Evolutionary conservation across 2,113 vertebrate genomes (phyloP).

Genomic region (Nycticorax nycticorax): DNA sequence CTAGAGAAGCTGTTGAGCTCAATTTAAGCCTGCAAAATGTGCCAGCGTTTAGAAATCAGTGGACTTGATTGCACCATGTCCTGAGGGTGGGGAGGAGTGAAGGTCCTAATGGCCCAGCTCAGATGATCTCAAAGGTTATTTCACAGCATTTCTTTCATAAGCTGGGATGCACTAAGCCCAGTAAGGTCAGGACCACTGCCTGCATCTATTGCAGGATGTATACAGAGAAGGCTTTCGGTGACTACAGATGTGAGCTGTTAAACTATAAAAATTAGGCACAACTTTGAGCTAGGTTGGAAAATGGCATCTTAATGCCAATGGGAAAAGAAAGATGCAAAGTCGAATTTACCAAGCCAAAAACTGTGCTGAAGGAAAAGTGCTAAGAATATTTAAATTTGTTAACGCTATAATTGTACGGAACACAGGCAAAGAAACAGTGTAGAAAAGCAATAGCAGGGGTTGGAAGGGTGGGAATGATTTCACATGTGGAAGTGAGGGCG

Average conservation of each 20-base stretch:
- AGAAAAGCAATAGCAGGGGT: background rate
- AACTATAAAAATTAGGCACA: background rate
- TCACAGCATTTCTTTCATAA: background rate
- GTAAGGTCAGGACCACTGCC: background rate
- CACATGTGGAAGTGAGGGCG: background rate
- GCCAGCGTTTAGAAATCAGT: background rate
- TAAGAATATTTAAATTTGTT: background rate
- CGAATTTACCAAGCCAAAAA: background rate
- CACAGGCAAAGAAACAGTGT: background rate
- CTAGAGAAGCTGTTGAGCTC: background rate
- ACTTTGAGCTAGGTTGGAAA: background rate
- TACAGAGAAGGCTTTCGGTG: rapidly evolving
- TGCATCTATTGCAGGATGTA: background rate
- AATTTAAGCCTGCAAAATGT: background rate
- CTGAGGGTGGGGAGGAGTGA: background rate
- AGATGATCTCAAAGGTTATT: background rate
- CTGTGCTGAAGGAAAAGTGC: background rate
- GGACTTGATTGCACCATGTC: background rate
- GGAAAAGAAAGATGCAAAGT: background rate
- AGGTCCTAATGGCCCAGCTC: background rate
- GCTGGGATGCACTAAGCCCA: background rate
- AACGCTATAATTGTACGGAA: background rate
- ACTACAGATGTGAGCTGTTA: background rate
- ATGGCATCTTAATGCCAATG: rapidly evolving
- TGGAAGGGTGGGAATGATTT: background rate